Evolutionary conservation across 2,113 vertebrate genomes (phyloP).

Genomic region (Tragelaphus scriptus): DNA sequence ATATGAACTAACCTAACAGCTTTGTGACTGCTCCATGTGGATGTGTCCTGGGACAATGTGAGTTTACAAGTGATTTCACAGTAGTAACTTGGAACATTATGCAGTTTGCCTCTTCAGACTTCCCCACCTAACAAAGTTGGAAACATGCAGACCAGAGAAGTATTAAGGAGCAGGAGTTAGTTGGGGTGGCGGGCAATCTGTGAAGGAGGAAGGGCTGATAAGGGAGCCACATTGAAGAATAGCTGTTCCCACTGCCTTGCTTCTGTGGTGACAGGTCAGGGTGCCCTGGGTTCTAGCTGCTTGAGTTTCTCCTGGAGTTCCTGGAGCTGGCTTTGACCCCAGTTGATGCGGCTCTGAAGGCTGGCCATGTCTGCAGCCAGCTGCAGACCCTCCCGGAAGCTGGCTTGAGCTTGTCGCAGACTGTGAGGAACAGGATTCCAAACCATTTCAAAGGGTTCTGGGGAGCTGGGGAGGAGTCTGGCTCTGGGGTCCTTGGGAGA

Average conservation of each 20-base stretch:
- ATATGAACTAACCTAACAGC: neutral
- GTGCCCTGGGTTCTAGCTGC: neutral
- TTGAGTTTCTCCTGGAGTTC: slow-evolving; percentile 69
- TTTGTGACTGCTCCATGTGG: too few relatives aligned
- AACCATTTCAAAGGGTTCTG: slow-evolving; percentile 90
- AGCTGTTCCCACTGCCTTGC: neutral
- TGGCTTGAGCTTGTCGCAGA: slow-evolving; percentile 87
- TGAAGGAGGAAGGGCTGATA: neutral
- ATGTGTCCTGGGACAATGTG: neutral
- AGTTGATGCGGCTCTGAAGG: slow-evolving; percentile 82
- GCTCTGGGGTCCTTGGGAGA: neutral
- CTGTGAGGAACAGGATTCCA: slow-evolving; percentile 91
- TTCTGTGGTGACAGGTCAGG: neutral
- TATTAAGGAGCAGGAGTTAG: neutral
- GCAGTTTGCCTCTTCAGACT: neutral
- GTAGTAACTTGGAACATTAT: neutral
- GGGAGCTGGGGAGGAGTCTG: slow-evolving; percentile 5
- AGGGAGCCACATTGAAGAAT: neutral
- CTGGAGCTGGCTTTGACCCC: slow-evolving; percentile 76
- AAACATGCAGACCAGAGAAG: neutral
- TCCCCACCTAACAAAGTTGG: neutral
- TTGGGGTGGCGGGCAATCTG: neutral
- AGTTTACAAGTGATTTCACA: neutral
- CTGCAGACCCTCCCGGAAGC: slow-evolving; percentile 86
- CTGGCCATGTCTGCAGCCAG: slow-evolving; percentile 86